Conservation (phyloP, 2,113 vertebrate genomes). For the Setophaga kirtlandii region DNA sequence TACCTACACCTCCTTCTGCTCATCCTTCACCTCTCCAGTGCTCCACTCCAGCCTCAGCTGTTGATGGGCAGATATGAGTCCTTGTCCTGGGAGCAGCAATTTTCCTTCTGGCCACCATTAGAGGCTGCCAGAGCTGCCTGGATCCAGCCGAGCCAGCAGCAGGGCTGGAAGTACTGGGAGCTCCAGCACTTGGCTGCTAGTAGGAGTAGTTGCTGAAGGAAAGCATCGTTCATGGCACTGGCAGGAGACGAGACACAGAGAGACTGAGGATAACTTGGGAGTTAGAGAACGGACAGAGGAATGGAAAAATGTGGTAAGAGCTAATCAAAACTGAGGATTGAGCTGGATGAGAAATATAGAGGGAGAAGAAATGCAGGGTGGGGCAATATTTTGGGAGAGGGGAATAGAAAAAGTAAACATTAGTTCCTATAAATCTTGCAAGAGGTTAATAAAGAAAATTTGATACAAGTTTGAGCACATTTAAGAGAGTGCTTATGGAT, state of each 20-base stretch:
- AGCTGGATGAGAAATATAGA: not conserved
- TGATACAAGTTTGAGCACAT: accelerated
- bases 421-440: not conserved
- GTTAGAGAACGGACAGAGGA: conserved; percentile 44
- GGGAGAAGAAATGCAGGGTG: not conserved
- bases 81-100: not conserved
- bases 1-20: not conserved
- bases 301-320: conserved; percentile 69
- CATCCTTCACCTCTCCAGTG: not conserved
- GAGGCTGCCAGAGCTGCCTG: not conserved
- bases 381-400: not conserved
- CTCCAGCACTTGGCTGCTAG: not conserved
- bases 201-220: not conserved
- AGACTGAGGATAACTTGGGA: conserved; percentile 50
- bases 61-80: not conserved
- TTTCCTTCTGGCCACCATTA: conserved; percentile 20
- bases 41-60: not conserved
- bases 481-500: not conserved
- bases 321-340: not conserved
- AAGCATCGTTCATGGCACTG: not conserved
- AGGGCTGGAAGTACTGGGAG: not conserved
- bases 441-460: not conserved
- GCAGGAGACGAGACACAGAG: not conserved
- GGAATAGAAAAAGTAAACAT: not conserved
- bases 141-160: not conserved